Evolutionary conservation across 2,797 vertebrate genomes (phyloP).

Genomic region (Acanthurus lineatus): DNA sequence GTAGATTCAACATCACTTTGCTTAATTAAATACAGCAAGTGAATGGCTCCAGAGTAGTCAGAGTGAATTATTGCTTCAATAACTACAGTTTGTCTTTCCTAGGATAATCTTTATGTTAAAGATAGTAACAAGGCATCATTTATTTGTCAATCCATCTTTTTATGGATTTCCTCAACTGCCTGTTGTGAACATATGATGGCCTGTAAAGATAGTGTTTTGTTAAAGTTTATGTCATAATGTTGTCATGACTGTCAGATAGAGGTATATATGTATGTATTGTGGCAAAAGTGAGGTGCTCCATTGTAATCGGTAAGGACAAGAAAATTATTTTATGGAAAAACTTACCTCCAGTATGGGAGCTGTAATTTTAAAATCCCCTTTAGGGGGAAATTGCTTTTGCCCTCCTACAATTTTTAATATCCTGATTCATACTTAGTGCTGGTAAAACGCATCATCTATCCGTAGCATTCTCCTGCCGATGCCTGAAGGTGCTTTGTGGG

Average conservation of each 20-base stretch:
- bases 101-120: neutral
- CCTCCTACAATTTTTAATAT: constrained; percentile 84
- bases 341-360: constrained; percentile 56
- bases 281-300: constrained; percentile 35
- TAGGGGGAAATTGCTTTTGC: constrained; percentile 86
- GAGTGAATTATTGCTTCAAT: constrained; percentile 51
- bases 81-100: constrained; percentile 36
- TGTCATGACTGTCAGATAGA: constrained; percentile 20
- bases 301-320: constrained; percentile 53
- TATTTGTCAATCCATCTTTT: neutral
- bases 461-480: constrained; percentile 49
- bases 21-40: constrained; percentile 52
- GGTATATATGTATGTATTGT: neutral
- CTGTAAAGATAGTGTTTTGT: constrained; percentile 18
- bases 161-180: neutral
- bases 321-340: constrained; percentile 66
- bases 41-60: constrained; percentile 43
- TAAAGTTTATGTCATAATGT: constrained; percentile 16
- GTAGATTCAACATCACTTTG: constrained; percentile 34
- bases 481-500: constrained; percentile 60
- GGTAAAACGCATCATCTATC: constrained; percentile 65
- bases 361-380: constrained; percentile 77
- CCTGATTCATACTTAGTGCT: constrained; percentile 75
- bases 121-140: neutral
- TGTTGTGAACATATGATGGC: constrained; percentile 8